Base-by-base conservation (phyloP, 2,797 vertebrate species). In the Lepus townsendii region DNA sequence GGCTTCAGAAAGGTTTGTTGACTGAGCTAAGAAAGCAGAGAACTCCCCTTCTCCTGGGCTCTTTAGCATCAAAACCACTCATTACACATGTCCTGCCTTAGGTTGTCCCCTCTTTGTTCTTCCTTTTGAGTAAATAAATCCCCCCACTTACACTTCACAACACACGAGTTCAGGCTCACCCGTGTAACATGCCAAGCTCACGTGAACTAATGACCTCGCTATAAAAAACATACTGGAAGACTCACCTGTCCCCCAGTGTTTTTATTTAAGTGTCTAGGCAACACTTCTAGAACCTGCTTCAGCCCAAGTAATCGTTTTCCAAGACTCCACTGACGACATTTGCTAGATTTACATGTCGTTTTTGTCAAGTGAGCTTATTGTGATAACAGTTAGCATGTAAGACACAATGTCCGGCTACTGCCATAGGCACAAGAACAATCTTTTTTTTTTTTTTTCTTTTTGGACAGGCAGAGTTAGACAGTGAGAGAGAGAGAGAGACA, bases 191-290 rank as follows among this genome's bases (percentile, higher is more conserved):
- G 72, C 65, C 83, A 97, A 69, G 38, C 8, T 85, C 77, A 84
- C 60, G 71, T 52, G 62, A 92, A 75, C 71, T 88, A 91, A 88
- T 30, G 76, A 62, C 22, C 7, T 52, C 2, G 9, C 63, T 86
- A 57, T 11, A 62, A 90, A 90, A 47, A 95, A 79, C 32, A 89
- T 87, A 90, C 91, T 65, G 52, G 42, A 90, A 93, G 60, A 79
- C 27, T 83, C 62, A 80, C 30, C 3, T 52, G 20, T 1, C 22
- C 4, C 4, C 24, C 54, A 19, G 11, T 60, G 26, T 68, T 76
- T 91, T 94, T 77, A 77, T 92, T 85, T 83, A 91, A 92, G 80
- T 80, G 83, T 47, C 77, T 32, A 83, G 22, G 87, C n/a, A 78
- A 63, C 35, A 80, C 16, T 93, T 63, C 9, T 35, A 94, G 75